phyloP scores from a whole-genome alignment of 2,888 invertebrate species.

The Gandaritis pyraliata region DNA sequence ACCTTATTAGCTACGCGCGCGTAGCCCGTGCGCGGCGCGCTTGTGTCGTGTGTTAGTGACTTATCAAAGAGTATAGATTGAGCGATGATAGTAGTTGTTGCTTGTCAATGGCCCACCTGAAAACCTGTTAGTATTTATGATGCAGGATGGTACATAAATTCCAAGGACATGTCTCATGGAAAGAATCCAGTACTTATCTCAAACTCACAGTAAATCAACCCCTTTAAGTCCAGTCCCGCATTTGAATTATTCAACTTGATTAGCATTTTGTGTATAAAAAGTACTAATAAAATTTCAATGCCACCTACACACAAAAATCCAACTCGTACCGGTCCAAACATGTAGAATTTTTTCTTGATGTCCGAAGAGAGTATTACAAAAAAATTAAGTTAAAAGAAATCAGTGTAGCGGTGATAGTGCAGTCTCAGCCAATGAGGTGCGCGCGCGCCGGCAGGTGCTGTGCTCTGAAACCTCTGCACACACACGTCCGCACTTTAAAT shows the following conservation, averaged over 20 bases:
- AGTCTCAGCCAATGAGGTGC: constrained; percentile 76
- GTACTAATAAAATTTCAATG: constrained; percentile 71
- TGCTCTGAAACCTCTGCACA: constrained; percentile 71
- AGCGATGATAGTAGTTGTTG: neutral
- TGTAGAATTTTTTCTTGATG: constrained; percentile 80
- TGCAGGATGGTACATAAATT: neutral
- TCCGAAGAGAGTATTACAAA: constrained; percentile 78
- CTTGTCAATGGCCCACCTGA: neutral
- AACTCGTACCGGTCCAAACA: constrained; percentile 79
- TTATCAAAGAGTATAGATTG: neutral
- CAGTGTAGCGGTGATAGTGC: constrained; percentile 82
- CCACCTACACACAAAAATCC: constrained; percentile 81
- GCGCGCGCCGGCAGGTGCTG: constrained; percentile 79
- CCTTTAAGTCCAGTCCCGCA: constrained; percentile 50
- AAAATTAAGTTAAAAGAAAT: constrained; percentile 82
- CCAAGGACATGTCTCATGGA: constrained; percentile 13
- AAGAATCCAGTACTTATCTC: constrained; percentile 22
- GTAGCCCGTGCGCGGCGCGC: constrained; percentile 57
- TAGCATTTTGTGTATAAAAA: constrained; percentile 76
- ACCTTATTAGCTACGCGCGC: constrained; percentile 55
- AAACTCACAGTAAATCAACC: constrained; percentile 42
- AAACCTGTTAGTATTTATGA: neutral
- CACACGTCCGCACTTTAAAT: constrained; percentile 70
- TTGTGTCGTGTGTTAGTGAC: constrained; percentile 42
- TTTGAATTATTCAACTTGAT: constrained; percentile 66